phyloP scores from a whole-genome alignment of 2,797 vertebrate species.

The Cheracebus regulus region DNA sequence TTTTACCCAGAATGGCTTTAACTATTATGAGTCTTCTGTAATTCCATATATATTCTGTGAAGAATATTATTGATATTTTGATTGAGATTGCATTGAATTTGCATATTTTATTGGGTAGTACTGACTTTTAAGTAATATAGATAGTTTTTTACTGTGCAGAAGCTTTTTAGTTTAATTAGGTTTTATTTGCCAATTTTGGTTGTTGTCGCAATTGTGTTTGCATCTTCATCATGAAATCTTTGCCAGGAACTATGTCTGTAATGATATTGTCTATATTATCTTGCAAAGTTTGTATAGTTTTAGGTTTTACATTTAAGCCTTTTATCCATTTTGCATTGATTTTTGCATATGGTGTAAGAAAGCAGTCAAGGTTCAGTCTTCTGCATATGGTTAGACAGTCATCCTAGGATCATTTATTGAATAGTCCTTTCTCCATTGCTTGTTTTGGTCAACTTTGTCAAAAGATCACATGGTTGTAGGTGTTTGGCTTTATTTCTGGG shows the following conservation, averaged over 20 bases:
- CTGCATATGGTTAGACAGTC: neutral
- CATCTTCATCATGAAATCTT: neutral
- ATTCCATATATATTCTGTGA: neutral
- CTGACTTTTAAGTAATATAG: neutral
- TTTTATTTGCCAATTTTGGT: neutral
- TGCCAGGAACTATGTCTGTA: neutral
- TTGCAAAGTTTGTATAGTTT: neutral
- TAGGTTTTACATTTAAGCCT: neutral
- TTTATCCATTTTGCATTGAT: neutral
- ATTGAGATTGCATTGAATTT: neutral
- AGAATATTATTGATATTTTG: neutral
- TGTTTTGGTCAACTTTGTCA: neutral
- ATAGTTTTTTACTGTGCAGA: neutral
- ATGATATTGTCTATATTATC: neutral
- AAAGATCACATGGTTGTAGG: neutral
- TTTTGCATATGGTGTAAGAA: neutral
- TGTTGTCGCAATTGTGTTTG: neutral
- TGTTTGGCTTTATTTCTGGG: neutral
- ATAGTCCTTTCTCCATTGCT: neutral
- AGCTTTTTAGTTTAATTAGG: neutral
- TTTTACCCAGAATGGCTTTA: neutral
- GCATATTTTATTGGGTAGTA: neutral
- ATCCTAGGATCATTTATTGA: neutral
- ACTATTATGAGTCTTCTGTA: neutral
- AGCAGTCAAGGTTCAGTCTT: neutral